Evolutionary conservation across 2,113 vertebrate genomes (phyloP).

Genomic region (Gavia stellata): DNA sequence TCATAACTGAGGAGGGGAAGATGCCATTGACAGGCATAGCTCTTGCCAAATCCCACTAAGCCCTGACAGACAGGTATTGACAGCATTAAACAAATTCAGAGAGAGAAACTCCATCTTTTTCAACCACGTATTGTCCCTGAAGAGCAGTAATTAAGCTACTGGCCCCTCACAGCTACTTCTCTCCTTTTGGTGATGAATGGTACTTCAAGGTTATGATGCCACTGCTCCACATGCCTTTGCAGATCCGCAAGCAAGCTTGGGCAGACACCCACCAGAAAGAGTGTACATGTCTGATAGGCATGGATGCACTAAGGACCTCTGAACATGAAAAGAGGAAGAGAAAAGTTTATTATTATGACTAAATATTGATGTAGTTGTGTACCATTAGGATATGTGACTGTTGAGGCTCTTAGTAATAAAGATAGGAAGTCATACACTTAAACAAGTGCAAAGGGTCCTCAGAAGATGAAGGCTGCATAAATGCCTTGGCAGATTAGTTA

Average conservation of each 20-base stretch:
- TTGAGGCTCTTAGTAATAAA: background rate
- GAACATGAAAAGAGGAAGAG: background rate
- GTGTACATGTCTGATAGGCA: background rate
- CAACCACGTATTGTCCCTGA: background rate
- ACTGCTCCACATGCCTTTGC: background rate
- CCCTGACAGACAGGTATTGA: background rate
- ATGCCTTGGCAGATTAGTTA: background rate
- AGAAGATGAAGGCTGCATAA: background rate
- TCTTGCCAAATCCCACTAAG: background rate
- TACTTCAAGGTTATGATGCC: background rate
- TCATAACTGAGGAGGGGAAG: background rate
- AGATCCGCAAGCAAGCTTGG: background rate
- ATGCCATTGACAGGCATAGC: background rate
- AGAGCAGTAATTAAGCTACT: background rate
- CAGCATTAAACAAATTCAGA: background rate
- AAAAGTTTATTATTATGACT: background rate
- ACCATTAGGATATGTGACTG: background rate
- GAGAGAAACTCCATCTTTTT: background rate
- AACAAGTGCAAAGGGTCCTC: background rate
- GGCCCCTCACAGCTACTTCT: background rate
- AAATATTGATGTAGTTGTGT: background rate
- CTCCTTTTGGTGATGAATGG: background rate
- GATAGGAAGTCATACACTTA: background rate
- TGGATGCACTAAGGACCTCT: background rate
- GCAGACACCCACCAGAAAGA: background rate